These are phyloP conservation scores for Alosa sapidissima DNA, from an alignment of 2,797 vertebrate genomes.

Conservation along the genomic window DNA sequence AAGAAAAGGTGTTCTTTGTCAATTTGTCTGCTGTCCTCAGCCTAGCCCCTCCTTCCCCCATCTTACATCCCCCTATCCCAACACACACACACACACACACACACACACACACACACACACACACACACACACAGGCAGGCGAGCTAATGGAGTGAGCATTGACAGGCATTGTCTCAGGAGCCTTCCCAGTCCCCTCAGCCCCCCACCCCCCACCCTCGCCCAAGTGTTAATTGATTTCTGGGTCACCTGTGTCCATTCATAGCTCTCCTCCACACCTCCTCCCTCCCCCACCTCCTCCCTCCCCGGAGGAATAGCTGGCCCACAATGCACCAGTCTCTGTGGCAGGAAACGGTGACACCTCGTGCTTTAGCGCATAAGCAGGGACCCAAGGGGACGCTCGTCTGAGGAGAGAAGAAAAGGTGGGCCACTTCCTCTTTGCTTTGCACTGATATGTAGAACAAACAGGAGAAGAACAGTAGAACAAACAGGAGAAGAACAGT, in stretches of 20 bases:
- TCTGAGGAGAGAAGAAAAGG: neutral
- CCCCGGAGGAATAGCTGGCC: neutral
- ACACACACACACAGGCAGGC: neutral
- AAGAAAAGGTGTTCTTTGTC: neutral
- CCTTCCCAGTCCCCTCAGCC: neutral
- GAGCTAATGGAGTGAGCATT: neutral
- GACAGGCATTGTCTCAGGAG: slow-evolving; percentile 3
- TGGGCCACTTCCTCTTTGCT: neutral
- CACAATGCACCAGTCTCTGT: slow-evolving; percentile 3
- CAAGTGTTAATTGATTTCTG: slow-evolving; percentile 10
- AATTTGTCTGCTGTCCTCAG: neutral
- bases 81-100: neutral
- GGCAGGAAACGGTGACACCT: neutral
- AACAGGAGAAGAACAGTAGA: neutral
- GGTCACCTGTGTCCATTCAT: slow-evolving; percentile 5
- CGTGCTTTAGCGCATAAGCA: neutral
- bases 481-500: neutral
- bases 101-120: slow-evolving; percentile 13
- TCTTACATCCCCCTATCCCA: no score
- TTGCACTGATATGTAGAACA: neutral
- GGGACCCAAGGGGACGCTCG: neutral
- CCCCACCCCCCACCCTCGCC: neutral
- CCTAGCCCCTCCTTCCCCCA: neutral
- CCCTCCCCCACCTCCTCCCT: neutral
- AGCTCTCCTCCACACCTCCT: neutral